Percentiles rank a stretch among this genome's conserved stretches.
phyloP scores from a whole-genome alignment of 2,888 invertebrate species.

The Adela reaumurella region DNA sequence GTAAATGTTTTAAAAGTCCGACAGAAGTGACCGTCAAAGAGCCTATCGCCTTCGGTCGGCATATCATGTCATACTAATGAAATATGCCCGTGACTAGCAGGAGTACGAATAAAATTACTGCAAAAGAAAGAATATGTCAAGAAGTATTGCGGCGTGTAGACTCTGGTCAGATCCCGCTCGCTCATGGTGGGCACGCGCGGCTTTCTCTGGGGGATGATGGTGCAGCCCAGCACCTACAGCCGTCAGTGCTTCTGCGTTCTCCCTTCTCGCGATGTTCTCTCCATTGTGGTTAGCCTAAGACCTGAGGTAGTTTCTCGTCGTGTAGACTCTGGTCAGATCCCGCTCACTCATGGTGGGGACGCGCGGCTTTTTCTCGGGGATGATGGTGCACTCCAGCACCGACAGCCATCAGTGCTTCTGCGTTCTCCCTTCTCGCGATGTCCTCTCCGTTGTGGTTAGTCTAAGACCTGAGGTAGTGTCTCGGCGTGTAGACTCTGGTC shows the following conservation, averaged over 20 bases:
- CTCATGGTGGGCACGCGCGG: slow-evolving; percentile 55
- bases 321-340: slow-evolving; percentile 32
- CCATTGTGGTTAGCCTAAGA: neutral
- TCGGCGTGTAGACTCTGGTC: slow-evolving; percentile 27
- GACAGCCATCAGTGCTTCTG: slow-evolving; percentile 39
- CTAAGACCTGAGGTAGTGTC: slow-evolving; percentile 18
- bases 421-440: no score
- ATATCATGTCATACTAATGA: no score
- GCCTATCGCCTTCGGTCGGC: no score
- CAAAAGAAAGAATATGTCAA: no score
- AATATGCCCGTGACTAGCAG: no score
- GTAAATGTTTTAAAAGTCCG: no score
- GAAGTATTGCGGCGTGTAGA: no score
- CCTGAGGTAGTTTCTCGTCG: no score
- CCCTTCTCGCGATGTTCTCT: slow-evolving; percentile 17
- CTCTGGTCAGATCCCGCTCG: slow-evolving; percentile 42
- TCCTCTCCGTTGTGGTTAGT: neutral
- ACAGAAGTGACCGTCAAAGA: no score
- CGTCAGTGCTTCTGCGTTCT: slow-evolving; percentile 32
- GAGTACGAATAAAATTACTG: no score
- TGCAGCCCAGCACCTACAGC: slow-evolving; percentile 51
- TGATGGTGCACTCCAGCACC: slow-evolving; percentile 53
- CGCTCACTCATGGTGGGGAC: no score
- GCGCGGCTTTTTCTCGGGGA: slow-evolving; percentile 54
- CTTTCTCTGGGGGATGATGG: slow-evolving; percentile 54